Evolutionary conservation across 2,888 invertebrate species (phyloP).

Genomic region (Heliconius charithonia): DNA sequence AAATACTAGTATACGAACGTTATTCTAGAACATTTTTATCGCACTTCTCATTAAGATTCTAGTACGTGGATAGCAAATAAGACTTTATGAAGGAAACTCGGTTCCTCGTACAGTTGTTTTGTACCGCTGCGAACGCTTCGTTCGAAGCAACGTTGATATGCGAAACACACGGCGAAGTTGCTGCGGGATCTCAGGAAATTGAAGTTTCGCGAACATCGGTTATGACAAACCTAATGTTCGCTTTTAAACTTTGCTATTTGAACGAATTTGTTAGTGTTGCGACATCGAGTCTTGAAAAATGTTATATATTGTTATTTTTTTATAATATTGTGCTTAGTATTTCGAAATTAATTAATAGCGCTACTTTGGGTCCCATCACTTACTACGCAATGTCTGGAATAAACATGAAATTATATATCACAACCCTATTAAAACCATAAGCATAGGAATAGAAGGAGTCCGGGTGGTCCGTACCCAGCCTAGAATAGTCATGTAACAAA

Average conservation of each 20-base stretch:
- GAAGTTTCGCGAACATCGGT: conserved; percentile 47
- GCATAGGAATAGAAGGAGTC: no score
- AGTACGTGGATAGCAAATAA: conserved; percentile 48
- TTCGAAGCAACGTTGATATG: conserved; percentile 49
- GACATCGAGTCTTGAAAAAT: background rate
- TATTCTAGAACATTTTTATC: conserved; percentile 52
- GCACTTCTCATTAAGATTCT: conserved; percentile 50
- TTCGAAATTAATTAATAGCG: background rate
- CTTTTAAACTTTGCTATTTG: conserved; percentile 39
- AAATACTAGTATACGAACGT: conserved; percentile 50
- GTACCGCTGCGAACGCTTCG: conserved; percentile 45
- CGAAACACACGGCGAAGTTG: conserved; percentile 48
- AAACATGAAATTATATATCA: no score
- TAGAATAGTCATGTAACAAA: no score
- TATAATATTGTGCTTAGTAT: background rate
- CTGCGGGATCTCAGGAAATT: conserved; percentile 48
- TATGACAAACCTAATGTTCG: conserved; percentile 46
- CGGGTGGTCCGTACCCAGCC: no score
- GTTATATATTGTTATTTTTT: background rate
- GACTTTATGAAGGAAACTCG: conserved; percentile 51
- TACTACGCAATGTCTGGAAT: background rate
- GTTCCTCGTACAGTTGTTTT: conserved; percentile 47
- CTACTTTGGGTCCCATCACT: background rate
- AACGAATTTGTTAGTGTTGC: conserved; percentile 34
- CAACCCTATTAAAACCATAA: no score